A percentile compares a stretch with the other conserved stretches of the same genome.
Conservation (phyloP, 1,140 invertebrate species). For the Eueides isabella region DNA sequence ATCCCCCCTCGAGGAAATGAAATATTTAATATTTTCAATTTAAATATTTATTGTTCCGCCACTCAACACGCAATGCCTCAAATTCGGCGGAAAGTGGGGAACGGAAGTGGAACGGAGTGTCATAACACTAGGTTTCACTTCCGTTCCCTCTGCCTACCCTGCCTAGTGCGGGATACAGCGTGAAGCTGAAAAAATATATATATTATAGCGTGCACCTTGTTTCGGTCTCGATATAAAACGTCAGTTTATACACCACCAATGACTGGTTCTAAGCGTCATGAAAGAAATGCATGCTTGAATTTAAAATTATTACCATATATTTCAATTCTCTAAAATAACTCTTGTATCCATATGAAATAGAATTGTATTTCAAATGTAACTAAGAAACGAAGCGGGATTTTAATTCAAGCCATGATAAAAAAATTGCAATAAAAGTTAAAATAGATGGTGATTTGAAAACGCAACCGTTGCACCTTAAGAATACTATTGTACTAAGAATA, state of each 20-base stretch:
- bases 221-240: neutral
- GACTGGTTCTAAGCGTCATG: constrained; percentile 25
- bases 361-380: constrained; percentile 26
- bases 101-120: neutral
- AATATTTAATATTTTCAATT: too few relatives aligned
- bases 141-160: too few relatives aligned
- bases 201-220: neutral
- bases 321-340: neutral
- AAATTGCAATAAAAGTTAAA: constrained; percentile 53
- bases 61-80: too few relatives aligned
- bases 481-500: constrained; percentile 15
- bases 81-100: too few relatives aligned
- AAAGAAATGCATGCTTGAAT: constrained; percentile 25
- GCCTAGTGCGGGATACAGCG: neutral
- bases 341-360: neutral
- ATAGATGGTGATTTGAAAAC: constrained; percentile 51
- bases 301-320: neutral
- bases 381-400: constrained; percentile 41
- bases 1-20: too few relatives aligned
- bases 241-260: constrained; percentile 16
- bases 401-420: constrained; percentile 50
- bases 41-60: too few relatives aligned
- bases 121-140: neutral
- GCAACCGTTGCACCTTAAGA: constrained; percentile 43
- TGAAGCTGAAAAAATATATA: neutral